Evolutionary conservation across 2,888 invertebrate species (phyloP).

Genomic region (Lasioglossum oenotherae): DNA sequence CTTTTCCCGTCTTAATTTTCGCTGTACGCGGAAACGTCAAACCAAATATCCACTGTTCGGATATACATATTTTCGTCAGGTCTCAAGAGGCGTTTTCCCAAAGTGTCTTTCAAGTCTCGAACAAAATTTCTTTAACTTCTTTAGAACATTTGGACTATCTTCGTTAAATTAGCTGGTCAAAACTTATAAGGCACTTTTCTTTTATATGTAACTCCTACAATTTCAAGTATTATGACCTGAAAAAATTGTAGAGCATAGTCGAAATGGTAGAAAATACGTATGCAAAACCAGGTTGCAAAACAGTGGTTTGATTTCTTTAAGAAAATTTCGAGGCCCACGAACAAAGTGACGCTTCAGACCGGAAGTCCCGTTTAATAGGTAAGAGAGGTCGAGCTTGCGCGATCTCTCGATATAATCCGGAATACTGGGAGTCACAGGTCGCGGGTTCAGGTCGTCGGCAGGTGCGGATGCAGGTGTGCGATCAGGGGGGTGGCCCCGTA

Average conservation of each 20-base stretch:
- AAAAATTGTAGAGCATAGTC: neutral
- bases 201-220: neutral
- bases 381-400: constrained; percentile 38
- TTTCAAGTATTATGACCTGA: neutral
- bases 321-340: neutral
- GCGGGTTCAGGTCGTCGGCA: constrained; percentile 71
- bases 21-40: neutral
- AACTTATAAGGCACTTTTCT: neutral
- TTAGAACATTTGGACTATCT: no score
- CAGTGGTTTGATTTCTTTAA: neutral
- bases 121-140: neutral
- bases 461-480: constrained; percentile 64
- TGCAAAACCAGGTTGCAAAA: neutral
- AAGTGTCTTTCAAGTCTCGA: neutral
- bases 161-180: neutral
- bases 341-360: constrained; percentile 5
- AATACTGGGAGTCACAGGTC: constrained; percentile 67
- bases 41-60: neutral
- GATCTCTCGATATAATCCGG: constrained; percentile 59
- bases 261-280: neutral
- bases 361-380: constrained; percentile 25
- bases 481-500: constrained; percentile 53
- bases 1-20: neutral
- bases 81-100: neutral
- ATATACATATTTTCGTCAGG: neutral